Evolutionary conservation across 2,888 invertebrate genomes (phyloP).

Genomic region (Euspilapteryx auroguttella): DNA sequence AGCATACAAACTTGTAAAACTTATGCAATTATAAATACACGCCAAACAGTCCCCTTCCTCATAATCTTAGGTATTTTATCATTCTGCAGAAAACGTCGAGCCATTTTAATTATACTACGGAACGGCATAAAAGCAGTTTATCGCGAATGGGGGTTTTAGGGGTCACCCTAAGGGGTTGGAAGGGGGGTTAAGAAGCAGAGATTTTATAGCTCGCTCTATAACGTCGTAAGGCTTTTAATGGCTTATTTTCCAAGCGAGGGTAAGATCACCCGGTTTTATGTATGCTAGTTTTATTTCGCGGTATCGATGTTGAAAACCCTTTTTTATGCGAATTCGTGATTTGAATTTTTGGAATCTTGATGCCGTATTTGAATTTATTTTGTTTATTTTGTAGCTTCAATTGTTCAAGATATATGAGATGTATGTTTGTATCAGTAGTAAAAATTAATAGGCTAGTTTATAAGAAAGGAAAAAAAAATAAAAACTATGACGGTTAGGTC

Average conservation of each 20-base stretch:
- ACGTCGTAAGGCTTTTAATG: slow-evolving; percentile 56
- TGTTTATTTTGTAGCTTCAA: too few species aligned
- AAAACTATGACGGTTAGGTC: too few species aligned
- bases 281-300: slow-evolving; percentile 52
- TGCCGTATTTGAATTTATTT: too few species aligned
- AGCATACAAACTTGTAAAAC: too few species aligned
- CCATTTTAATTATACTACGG: slow-evolving; percentile 54
- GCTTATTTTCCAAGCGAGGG: slow-evolving; percentile 53
- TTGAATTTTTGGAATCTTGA: neutral
- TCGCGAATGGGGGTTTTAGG: slow-evolving; percentile 18
- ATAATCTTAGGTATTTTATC: slow-evolving; percentile 11
- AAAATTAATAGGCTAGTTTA: too few species aligned
- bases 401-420: too few species aligned
- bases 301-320: too few species aligned
- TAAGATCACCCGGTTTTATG: slow-evolving; percentile 28
- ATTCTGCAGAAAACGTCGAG: slow-evolving; percentile 26
- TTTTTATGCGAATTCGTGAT: too few species aligned
- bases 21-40: too few species aligned
- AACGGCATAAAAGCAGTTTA: slow-evolving; percentile 57
- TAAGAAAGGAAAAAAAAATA: too few species aligned
- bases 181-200: slow-evolving; percentile 52
- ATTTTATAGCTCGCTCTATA: slow-evolving; percentile 55
- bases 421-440: too few species aligned
- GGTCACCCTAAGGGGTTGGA: slow-evolving; percentile 14
- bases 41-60: too few species aligned